These are phyloP conservation scores for Amiota minor DNA, from an alignment of 2,888 invertebrate genomes.

Conservation along the genomic window DNA sequence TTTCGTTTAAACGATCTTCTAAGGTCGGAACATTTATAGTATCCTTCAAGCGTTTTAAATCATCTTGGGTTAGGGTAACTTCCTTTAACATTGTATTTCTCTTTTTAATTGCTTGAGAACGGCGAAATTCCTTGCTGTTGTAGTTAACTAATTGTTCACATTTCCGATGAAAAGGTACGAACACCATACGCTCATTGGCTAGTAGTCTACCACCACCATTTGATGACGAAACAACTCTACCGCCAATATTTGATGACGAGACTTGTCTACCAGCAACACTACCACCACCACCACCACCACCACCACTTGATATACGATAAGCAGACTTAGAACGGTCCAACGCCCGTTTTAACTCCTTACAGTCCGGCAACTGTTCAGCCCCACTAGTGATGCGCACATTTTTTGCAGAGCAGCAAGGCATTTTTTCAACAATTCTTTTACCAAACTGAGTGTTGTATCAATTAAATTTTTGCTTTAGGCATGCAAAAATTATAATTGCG, in stretches of 20 bases:
- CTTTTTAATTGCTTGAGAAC: conserved; percentile 48
- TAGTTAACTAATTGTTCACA: conserved; percentile 52
- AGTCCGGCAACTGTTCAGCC: conserved; percentile 50
- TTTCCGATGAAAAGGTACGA: conserved; percentile 39
- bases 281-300: neutral
- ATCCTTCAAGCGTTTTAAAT: conserved; percentile 77
- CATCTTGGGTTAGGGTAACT: conserved; percentile 73
- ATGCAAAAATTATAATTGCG: too few relatives aligned
- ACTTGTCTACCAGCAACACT: neutral
- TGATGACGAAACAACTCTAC: neutral
- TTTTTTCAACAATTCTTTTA: conserved; percentile 30
- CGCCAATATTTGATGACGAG: neutral
- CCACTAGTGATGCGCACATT: conserved; percentile 58
- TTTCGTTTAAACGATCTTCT: conserved; percentile 73
- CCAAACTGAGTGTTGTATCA: too few relatives aligned
- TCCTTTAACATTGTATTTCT: conserved; percentile 53
- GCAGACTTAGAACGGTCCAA: conserved; percentile 50
- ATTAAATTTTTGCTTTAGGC: too few relatives aligned
- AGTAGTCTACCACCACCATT: neutral
- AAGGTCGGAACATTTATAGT: conserved; percentile 76
- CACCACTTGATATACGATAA: neutral
- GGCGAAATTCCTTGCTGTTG: conserved; percentile 51
- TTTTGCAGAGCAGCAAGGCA: conserved; percentile 66
- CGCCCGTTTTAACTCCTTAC: conserved; percentile 49
- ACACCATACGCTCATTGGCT: conserved; percentile 10